Conservation (phyloP, 2,113 vertebrate species). For the Dromiciops gliroides region DNA sequence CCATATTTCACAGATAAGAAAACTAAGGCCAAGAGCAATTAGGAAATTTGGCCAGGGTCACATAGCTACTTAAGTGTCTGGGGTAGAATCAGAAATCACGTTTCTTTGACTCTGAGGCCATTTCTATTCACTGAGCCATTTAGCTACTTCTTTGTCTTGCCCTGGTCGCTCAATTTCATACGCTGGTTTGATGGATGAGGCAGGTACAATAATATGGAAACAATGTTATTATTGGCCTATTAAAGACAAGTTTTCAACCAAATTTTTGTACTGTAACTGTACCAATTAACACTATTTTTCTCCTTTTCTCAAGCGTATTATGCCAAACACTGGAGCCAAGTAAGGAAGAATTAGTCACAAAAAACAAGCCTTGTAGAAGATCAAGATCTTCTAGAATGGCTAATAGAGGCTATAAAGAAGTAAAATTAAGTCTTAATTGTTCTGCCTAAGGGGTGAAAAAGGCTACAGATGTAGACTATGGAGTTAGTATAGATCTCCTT, state of each 20-base stretch:
- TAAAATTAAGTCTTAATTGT: neutral
- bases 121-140: neutral
- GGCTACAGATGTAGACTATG: neutral
- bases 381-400: neutral
- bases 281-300: neutral
- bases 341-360: neutral
- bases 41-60: neutral
- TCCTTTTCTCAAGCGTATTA: neutral
- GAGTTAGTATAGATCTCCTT: neutral
- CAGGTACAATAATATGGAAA: neutral
- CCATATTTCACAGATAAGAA: neutral
- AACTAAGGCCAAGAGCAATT: neutral
- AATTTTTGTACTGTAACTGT: neutral
- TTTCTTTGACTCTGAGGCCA: neutral
- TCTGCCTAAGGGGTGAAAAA: neutral
- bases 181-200: neutral
- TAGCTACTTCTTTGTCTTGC: neutral
- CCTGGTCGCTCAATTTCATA: neutral
- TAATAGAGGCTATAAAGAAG: neutral
- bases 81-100: neutral
- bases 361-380: neutral
- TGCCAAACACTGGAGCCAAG: neutral
- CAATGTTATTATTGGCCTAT: neutral
- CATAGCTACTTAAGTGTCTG: neutral
- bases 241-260: neutral